These are phyloP conservation scores for Crocuta crocuta DNA, from an alignment of 2,113 vertebrate species.

Conservation along the genomic window DNA sequence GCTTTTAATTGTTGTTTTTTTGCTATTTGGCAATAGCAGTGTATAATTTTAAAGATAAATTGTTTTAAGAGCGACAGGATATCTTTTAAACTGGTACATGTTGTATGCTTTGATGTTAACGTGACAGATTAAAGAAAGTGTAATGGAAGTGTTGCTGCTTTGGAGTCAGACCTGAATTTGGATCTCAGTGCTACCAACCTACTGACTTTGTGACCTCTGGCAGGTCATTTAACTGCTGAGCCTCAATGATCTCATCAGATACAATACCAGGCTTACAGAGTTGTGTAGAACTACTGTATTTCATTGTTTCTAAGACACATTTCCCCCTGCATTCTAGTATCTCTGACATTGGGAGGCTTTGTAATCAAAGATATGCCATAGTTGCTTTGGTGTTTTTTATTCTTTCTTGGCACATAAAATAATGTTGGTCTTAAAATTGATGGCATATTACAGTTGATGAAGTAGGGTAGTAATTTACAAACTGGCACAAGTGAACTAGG, in stretches of 20 bases:
- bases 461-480: not conserved
- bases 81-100: not conserved
- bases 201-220: not conserved
- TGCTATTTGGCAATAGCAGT: not conserved
- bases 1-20: not conserved
- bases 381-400: not conserved
- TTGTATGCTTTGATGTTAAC: not conserved
- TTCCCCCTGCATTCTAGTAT: not conserved
- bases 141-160: not conserved
- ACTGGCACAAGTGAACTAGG: not conserved
- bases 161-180: conserved; percentile 28
- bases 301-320: not conserved
- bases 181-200: not conserved
- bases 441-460: not conserved
- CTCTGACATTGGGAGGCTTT: not conserved
- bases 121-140: not conserved
- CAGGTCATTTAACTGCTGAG: not conserved
- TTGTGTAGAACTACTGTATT: not conserved
- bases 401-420: not conserved
- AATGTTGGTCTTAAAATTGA: not conserved
- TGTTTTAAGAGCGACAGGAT: not conserved
- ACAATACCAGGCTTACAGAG: not conserved
- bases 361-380: not conserved
- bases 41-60: conserved; percentile 39
- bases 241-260: not conserved